Evolutionary conservation across 1,140 invertebrate species (phyloP).

Genomic region (Idris sp.): DNA sequence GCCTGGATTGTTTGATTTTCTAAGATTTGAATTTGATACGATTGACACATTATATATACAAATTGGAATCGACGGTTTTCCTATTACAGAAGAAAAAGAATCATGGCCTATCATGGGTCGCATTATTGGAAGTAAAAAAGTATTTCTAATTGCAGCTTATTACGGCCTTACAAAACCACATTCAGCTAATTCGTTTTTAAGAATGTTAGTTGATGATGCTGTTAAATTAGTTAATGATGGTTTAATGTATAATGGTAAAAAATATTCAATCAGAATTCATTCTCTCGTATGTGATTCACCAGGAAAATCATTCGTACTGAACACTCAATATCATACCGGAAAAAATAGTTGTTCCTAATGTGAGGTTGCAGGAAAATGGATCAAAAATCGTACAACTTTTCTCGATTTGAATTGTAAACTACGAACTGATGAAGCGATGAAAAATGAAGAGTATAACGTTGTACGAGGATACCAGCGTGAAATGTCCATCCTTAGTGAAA

Average conservation of each 20-base stretch:
- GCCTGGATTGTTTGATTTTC: too few species aligned
- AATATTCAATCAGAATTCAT: too few species aligned
- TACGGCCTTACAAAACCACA: slow-evolving; percentile 5
- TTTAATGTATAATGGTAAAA: too few species aligned
- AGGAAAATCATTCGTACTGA: neutral
- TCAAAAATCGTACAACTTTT: slow-evolving; percentile 2
- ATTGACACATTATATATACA: too few species aligned
- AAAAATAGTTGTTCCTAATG: slow-evolving; percentile 14
- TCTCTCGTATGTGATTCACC: slow-evolving; percentile 1
- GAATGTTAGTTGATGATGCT: neutral
- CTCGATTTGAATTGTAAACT: neutral
- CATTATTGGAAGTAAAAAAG: too few species aligned
- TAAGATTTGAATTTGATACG: too few species aligned
- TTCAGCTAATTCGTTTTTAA: slow-evolving; percentile 10
- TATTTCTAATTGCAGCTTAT: neutral
- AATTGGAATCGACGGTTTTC: too few species aligned
- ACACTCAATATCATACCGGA: slow-evolving; percentile 5
- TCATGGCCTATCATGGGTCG: too few species aligned
- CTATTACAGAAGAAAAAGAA: too few species aligned
- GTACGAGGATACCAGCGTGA: slow-evolving; percentile 12
- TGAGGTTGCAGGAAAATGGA: neutral
- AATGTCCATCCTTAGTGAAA: slow-evolving; percentile 1
- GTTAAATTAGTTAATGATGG: too few species aligned
- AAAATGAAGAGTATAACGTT: slow-evolving; percentile 2
- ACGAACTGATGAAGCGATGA: slow-evolving; percentile 3